phyloP scores from a whole-genome alignment of 1,140 invertebrate species.

The Achroia grisella region DNA sequence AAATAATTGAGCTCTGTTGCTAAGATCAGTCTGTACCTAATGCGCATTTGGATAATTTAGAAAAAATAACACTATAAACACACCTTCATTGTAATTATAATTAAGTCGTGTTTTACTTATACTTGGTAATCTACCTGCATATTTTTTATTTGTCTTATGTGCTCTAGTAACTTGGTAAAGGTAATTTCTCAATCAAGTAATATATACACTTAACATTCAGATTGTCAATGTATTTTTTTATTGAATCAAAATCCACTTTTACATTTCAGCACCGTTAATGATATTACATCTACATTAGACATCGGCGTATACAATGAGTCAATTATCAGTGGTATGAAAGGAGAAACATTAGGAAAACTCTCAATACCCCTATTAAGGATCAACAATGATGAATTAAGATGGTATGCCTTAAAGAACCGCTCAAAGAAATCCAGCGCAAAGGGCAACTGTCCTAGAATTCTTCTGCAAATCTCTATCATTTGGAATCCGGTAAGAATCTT shows the following conservation, averaged over 20 bases:
- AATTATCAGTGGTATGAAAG: constrained; percentile 73
- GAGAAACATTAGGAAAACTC: constrained; percentile 55
- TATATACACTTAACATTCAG: too few relatives aligned
- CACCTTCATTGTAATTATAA: too few relatives aligned
- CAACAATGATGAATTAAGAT: constrained; percentile 56
- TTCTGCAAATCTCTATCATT: constrained; percentile 52
- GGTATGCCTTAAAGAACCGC: constrained; percentile 54
- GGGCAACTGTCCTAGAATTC: constrained; percentile 69
- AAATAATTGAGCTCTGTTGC: too few relatives aligned
- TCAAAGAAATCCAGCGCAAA: constrained; percentile 40
- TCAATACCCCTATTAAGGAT: constrained; percentile 56
- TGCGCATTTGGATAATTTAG: too few relatives aligned
- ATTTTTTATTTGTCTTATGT: too few relatives aligned
- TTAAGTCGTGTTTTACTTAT: too few relatives aligned
- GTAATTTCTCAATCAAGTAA: too few relatives aligned
- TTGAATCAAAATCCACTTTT: neutral
- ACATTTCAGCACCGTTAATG: constrained; percentile 44
- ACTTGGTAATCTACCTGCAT: too few relatives aligned
- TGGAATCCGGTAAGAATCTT: constrained; percentile 57
- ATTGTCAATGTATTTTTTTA: too few relatives aligned
- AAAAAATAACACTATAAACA: too few relatives aligned
- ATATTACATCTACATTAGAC: constrained; percentile 54
- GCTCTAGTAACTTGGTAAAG: too few relatives aligned
- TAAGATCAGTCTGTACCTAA: too few relatives aligned
- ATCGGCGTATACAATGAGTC: constrained; percentile 55